Evolutionary conservation across 2,113 vertebrate genomes (phyloP), one percentile per base, ranked within the genome.

Genomic region (Chionis minor): DNA sequence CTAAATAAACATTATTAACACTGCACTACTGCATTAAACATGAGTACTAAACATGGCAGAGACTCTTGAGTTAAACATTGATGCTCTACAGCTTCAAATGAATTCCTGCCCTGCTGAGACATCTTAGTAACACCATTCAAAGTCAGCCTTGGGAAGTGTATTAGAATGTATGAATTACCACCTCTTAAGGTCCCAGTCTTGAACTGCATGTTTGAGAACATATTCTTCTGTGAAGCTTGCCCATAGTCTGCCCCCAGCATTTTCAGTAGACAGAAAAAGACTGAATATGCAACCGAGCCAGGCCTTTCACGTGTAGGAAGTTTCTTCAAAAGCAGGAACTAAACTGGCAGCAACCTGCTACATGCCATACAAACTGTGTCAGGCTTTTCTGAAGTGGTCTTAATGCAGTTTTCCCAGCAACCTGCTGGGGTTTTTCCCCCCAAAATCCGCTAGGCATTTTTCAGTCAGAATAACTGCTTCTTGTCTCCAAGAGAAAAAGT

Each of bases 251-350:
- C 40, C 62, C 70, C 51, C 51, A 66, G 58, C 32, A 88, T 40
- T 58, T 90, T 77, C 54, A 86, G 52, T 24, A 51, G 69, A 56
- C 49, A 73, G 49, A 28, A 65, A 45, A 93, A 32, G 40, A 77
- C 0, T n/a, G 42, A 79, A 84, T 0, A 0, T 9, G 30, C 30
- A 38, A 24, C 0, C 1, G 9, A 72, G 66, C n/a, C 61, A 81
- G 45, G 65, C 22, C 35, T 58, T 83, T 55, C 54, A 58, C 49
- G 35, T 54, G 44, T 12, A 90, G 67, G 35, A 80, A 79, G 30
- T 20, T 85, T 47, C 52, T 69, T 70, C 70, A 86, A 30, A 44
- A 84, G 40, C 23, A 44, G 12, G 32, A 24, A 91, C 49, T 62
- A 16, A 83, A 86, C n/a, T 24, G 28, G 26, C 49, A 85, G 73